These are phyloP conservation scores for Trichechus manatus DNA, from an alignment of 2,113 vertebrate species.

Conservation along the genomic window DNA sequence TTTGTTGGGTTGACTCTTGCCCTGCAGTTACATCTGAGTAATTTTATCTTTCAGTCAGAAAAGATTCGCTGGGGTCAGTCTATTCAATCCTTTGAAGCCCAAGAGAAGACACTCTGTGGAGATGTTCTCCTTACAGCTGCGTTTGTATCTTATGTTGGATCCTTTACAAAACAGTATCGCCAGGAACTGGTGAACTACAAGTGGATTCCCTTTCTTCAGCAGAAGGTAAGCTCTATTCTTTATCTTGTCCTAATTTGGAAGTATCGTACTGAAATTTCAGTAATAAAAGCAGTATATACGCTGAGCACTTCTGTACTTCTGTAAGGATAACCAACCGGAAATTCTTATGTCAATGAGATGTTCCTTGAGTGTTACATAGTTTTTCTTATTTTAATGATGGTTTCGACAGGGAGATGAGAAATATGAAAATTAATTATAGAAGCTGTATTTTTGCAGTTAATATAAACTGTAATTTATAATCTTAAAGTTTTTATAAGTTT, in stretches of 20 bases:
- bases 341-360: neutral
- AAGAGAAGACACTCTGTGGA: conserved; percentile 89
- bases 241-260: neutral
- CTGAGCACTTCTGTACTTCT: neutral
- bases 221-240: conserved; percentile 83
- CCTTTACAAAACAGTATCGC: conserved; percentile 88
- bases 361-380: neutral
- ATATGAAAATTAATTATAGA: neutral
- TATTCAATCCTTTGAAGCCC: conserved; percentile 87
- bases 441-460: neutral
- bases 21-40: conserved; percentile 6
- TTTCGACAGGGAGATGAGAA: neutral
- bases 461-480: neutral
- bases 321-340: neutral
- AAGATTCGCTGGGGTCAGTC: conserved; percentile 89
- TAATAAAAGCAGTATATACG: accelerated
- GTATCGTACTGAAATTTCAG: neutral
- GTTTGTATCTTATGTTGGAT: conserved; percentile 90
- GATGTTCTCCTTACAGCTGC: conserved; percentile 89
- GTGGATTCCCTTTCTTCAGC: conserved; percentile 90
- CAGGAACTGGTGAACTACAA: conserved; percentile 86
- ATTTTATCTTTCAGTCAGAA: conserved; percentile 88
- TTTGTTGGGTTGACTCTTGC: neutral
- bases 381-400: conserved; percentile 55
- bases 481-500: neutral